Evolutionary conservation across 2,888 invertebrate genomes (phyloP).

Genomic region (Macrophya annulata): DNA sequence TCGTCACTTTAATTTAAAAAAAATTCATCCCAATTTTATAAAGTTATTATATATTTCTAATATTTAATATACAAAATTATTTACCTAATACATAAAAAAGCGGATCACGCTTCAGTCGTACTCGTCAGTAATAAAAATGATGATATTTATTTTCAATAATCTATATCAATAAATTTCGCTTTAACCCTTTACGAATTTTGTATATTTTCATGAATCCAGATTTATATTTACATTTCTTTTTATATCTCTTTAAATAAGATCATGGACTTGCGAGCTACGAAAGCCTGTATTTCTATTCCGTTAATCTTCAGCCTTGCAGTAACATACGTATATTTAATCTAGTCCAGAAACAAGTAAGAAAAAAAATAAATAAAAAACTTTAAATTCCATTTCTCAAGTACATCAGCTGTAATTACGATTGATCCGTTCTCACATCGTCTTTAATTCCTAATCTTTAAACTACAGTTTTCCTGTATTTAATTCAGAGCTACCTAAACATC

Average conservation of each 20-base stretch:
- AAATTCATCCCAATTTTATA: background rate
- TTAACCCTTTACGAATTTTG: background rate
- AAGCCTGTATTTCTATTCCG: constrained; percentile 16
- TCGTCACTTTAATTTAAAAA: background rate
- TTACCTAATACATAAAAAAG: no score
- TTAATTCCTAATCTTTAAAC: constrained; percentile 2
- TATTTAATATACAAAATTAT: background rate
- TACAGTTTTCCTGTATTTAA: background rate
- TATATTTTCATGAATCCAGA: background rate
- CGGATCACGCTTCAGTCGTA: background rate
- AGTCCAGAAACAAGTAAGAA: background rate
- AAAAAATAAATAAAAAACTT: background rate
- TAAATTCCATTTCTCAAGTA: constrained; percentile 28
- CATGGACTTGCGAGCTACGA: background rate
- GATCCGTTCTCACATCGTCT: constrained; percentile 3
- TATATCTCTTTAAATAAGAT: background rate
- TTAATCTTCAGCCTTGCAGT: constrained; percentile 6
- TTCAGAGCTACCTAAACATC: background rate
- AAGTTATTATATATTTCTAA: background rate
- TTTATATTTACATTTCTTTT: background rate
- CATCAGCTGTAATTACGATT: constrained; percentile 3
- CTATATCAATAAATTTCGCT: constrained; percentile 1
- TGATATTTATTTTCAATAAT: background rate
- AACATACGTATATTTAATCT: constrained; percentile 37
- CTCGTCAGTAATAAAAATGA: background rate